Conservation (phyloP, 1,140 invertebrate species). For the Ooceraea biroi region DNA sequence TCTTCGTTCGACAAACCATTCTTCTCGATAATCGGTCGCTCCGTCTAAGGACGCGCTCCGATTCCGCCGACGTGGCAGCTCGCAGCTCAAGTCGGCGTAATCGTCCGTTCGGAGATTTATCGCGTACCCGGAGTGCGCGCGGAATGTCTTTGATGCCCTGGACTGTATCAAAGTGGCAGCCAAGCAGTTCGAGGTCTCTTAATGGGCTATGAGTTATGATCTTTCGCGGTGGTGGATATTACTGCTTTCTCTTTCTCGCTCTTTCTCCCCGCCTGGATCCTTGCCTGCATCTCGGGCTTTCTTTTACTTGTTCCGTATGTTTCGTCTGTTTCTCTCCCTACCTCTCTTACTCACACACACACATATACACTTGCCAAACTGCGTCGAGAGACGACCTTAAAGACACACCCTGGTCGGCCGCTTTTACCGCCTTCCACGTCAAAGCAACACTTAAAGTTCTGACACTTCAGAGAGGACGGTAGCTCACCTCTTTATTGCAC, state of each 20-base stretch:
- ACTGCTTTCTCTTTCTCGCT: constrained; percentile 64
- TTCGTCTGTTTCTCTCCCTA: constrained; percentile 36
- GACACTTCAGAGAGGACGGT: constrained; percentile 54
- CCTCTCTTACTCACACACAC: not conserved
- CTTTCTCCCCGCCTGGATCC: constrained; percentile 22
- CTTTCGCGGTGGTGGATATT: constrained; percentile 61
- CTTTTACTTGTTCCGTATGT: constrained; percentile 17
- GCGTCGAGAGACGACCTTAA: not conserved
- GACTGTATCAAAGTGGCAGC: constrained; percentile 83
- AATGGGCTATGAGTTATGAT: constrained; percentile 84
- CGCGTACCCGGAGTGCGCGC: constrained; percentile 70
- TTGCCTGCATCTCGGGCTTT: constrained; percentile 15
- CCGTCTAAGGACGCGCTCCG: constrained; percentile 51
- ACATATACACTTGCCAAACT: no score
- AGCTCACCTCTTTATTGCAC: constrained; percentile 69
- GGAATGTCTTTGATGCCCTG: constrained; percentile 84
- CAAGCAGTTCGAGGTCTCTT: constrained; percentile 80
- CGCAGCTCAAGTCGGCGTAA: constrained; percentile 62
- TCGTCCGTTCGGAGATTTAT: constrained; percentile 77
- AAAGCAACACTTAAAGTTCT: constrained; percentile 73
- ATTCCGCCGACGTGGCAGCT: constrained; percentile 72
- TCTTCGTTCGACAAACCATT: constrained; percentile 69
- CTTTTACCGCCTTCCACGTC: constrained; percentile 66
- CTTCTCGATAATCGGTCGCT: constrained; percentile 70
- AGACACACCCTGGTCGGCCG: constrained; percentile 24